Evolutionary conservation across 2,888 invertebrate species (phyloP), one percentile per base, ranked within the genome.

Genomic region (Tachina fera): DNA sequence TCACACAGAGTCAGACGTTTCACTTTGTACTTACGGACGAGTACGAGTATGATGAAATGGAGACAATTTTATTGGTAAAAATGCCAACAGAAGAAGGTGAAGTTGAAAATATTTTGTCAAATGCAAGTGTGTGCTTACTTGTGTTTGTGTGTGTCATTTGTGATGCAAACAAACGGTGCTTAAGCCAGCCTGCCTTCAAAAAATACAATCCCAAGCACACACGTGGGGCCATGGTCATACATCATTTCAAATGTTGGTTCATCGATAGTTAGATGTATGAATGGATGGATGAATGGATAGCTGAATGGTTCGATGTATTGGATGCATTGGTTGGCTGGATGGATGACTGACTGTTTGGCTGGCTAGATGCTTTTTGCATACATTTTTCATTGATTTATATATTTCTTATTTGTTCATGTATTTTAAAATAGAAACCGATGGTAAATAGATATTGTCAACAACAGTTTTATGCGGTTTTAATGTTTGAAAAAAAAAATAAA

Each of bases 401-500:
- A 19, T 58, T 19, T 63, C 60, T 43, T 41, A 58, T 78, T 63
- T 51, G 56, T 53, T 51, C 31, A 56, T 19, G 51, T 72, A 70
- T 75, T 84, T 72, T 84, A 49, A 71, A 65, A 60, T 77, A 76
- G 43, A 70, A 56, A 76, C 74, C 65, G 85, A 75, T 83, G 78
- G 85, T 82, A 85, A n/a, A 85, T 85, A 85, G 85, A 79, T 83
- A 83, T 83, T 86, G 86, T 86, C 86, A 86, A 86, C 86, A 86
- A 79, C 78, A 79, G 85, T 79, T 86, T 82, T 86, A 79, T 86
- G 86, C 83, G 83, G 83, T 86, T 83, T 82, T 22, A 82, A 75
- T 85, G 63, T 47, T 53, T 31, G 65, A 78, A 65, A 31, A 51
- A 71, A 53, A 58, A 45, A 45, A 9, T 22, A 51, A 68, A 19